Evolutionary conservation across 2,113 vertebrate genomes (phyloP).

Genomic region (Leucosticte australis): DNA sequence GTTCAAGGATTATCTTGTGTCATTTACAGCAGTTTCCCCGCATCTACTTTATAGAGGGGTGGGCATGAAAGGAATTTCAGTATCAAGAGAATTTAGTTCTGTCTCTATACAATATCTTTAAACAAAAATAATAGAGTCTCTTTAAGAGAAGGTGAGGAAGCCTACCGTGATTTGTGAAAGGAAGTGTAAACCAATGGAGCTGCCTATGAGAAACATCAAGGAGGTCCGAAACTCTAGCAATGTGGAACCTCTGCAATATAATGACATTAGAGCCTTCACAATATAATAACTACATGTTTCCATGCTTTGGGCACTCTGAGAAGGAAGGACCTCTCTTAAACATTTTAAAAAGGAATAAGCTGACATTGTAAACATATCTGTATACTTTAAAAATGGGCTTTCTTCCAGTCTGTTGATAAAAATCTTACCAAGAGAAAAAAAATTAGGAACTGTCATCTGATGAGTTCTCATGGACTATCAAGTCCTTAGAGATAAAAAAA

Average conservation of each 20-base stretch:
- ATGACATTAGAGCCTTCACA: too few species aligned
- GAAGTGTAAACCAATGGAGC: not conserved
- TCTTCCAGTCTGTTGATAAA: not conserved
- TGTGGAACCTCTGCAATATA: too few species aligned
- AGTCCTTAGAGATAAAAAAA: not conserved
- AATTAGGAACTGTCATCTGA: not conserved
- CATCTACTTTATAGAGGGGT: not conserved
- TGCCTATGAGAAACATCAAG: too few species aligned
- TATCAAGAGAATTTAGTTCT: not conserved
- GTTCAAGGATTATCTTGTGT: not conserved
- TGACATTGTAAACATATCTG: not conserved
- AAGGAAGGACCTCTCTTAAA: not conserved
- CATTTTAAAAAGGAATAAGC: not conserved
- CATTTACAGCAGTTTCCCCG: not conserved
- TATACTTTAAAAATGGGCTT: not conserved
- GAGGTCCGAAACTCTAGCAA: too few species aligned
- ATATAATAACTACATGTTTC: not conserved
- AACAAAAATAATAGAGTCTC: not conserved
- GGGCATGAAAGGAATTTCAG: accelerated
- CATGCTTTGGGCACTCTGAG: not conserved
- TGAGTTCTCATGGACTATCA: not conserved
- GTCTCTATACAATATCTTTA: not conserved
- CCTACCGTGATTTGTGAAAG: not conserved
- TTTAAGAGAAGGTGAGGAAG: not conserved
- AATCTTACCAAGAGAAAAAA: accelerated